phyloP scores from a whole-genome alignment of 64 coral and sea anemone genomes.

The Actinia equina region DNA sequence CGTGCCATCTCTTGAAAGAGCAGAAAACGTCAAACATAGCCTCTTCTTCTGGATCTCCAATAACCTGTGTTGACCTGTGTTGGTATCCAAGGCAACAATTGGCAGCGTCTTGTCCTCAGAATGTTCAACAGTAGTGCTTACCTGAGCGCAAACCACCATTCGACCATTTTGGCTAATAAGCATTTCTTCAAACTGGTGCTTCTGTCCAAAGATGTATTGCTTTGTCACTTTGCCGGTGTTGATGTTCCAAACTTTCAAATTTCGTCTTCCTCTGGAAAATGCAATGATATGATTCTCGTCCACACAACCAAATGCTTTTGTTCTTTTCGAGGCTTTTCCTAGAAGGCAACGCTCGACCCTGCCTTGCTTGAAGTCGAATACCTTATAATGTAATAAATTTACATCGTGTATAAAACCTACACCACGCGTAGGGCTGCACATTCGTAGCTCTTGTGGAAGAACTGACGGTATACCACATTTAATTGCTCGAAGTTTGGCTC shows the following conservation, averaged over 20 bases:
- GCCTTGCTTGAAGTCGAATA: too few relatives aligned
- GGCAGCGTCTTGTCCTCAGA: slow-evolving; percentile 53
- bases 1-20: slow-evolving; percentile 57
- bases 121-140: slow-evolving; percentile 17
- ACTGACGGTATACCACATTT: background rate
- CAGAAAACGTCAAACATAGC: slow-evolving; percentile 29
- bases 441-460: slow-evolving; percentile 40
- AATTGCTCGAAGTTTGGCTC: slow-evolving; percentile 34
- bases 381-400: slow-evolving; percentile 32
- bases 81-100: slow-evolving; percentile 53
- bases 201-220: slow-evolving; percentile 49
- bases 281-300: slow-evolving; percentile 71
- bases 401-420: slow-evolving; percentile 89
- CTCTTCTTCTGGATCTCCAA: background rate
- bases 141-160: slow-evolving; percentile 43
- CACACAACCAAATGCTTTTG: slow-evolving; percentile 71
- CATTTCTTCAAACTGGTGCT: slow-evolving; percentile 75
- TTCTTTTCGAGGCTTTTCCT: slow-evolving; percentile 43
- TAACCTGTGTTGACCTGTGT: slow-evolving; percentile 43
- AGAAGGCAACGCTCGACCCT: slow-evolving; percentile 6
- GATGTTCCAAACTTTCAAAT: slow-evolving; percentile 75
- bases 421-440: slow-evolving; percentile 51
- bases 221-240: slow-evolving; percentile 64
- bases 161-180: slow-evolving; percentile 43
- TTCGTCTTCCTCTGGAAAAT: slow-evolving; percentile 16